Evolutionary conservation across 2,113 vertebrate species (phyloP), one percentile per base, ranked within the genome.

Genomic region (Pitta sordida): DNA sequence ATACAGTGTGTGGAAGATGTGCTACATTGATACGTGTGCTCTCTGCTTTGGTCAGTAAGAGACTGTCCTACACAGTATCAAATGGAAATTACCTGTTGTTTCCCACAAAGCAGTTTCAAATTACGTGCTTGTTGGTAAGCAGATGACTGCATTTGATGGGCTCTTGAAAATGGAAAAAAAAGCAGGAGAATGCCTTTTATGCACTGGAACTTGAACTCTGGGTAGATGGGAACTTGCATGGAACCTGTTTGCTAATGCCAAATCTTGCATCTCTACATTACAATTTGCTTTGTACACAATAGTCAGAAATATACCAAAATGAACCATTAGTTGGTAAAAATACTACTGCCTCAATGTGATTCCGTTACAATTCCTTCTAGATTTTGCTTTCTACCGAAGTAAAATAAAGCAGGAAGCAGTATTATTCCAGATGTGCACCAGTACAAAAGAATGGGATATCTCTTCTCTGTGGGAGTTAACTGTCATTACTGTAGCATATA

Each of bases 1-100:
- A 34, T 62, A 4, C 9, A 49, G 7, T 29, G 18, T 15, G 13
- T 41, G 21, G n/a, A 52, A 22, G 44, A 34, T 0, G 0, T 3
- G 32, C 24, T 36, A 2, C 6, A 1, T 13, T 24, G 55, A 36
- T 29, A 27, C 52, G 17, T 1, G 0, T 37, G 49, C 21, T 65
- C 13, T 68, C 37, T 48, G 21, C 32, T 43, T 56, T 39, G 34
- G 19, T 64, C 55, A 32, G 11, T 48, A 34, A 56, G 53, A 63
- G 43, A 13, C 46, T 44, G 48, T 41, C 21, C 26, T 4, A 1
- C 20, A 2, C 18, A n/a, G 18, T 51, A 74, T 62, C 22, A 58
- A 22, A 32, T 41, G 14, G 49, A 80, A 29, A 30, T 69, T 41
- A 30, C 10, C 30, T 68, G 2, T 32, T 73, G 15, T 56, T 86